A percentile compares a stretch with the other conserved stretches of the same genome.
Evolutionary conservation across 2,888 invertebrate genomes (phyloP).

Genomic region (Chromoteleia sp.): DNA sequence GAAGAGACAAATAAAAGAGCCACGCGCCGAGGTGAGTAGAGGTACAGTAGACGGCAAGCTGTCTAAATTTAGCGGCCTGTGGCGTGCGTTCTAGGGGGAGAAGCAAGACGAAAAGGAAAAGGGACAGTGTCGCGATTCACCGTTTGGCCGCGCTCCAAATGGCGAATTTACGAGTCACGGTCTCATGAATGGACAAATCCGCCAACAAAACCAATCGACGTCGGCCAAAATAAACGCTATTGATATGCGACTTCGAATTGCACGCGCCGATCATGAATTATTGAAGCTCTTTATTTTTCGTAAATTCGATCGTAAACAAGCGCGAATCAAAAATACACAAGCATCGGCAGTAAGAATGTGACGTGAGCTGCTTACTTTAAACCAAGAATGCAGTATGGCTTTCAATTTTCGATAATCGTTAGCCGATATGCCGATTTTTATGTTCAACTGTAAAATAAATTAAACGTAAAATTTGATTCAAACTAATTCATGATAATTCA

Average conservation of each 20-base stretch:
- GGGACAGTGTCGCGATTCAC: conserved; percentile 79
- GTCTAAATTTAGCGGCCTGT: conserved; percentile 58
- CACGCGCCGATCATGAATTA: conserved; percentile 53
- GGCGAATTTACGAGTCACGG: conserved; percentile 73
- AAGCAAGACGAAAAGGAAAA: conserved; percentile 63
- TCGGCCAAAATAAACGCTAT: conserved; percentile 49
- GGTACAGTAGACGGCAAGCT: conserved; percentile 22
- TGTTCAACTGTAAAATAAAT: background rate
- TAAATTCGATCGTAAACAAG: conserved; percentile 13
- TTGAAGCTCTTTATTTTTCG: conserved; percentile 36
- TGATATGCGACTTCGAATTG: conserved; percentile 48
- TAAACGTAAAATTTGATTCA: no score
- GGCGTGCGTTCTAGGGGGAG: conserved; percentile 43
- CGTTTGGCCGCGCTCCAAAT: conserved; percentile 79
- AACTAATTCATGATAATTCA: no score
- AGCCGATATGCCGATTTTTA: background rate
- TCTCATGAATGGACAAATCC: conserved; percentile 78
- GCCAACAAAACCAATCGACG: conserved; percentile 61
- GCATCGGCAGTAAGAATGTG: background rate
- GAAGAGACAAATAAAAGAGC: conserved; percentile 38
- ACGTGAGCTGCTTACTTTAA: conserved; percentile 32
- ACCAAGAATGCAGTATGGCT: background rate
- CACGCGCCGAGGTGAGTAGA: conserved; percentile 55
- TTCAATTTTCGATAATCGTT: background rate
- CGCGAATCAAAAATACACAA: conserved; percentile 32